A percentile compares a stretch with the other conserved stretches of the same genome.
Conservation (phyloP, 2,888 invertebrate species). For the Notodonta ziczac region DNA sequence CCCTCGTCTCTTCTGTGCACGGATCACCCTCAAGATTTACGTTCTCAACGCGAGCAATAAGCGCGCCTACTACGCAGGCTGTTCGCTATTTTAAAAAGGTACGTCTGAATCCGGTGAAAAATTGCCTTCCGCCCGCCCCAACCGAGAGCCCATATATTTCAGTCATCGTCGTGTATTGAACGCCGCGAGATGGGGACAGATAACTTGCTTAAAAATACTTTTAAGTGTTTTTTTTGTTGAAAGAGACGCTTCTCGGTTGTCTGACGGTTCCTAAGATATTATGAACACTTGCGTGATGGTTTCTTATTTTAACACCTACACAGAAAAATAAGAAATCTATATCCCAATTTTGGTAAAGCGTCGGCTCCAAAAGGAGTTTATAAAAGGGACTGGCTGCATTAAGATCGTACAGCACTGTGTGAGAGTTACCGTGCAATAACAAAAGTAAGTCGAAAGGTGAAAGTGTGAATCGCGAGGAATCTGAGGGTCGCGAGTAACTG, state of each 20-base stretch:
- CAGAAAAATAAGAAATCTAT: not conserved
- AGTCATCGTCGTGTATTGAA: slow-evolving; percentile 70
- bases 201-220: slow-evolving; percentile 62
- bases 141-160: slow-evolving; percentile 67
- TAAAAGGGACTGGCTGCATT: slow-evolving; percentile 17
- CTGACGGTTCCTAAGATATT: not conserved
- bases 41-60: slow-evolving; percentile 74
- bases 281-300: no score
- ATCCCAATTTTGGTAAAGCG: not conserved
- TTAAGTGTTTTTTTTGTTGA: slow-evolving; percentile 50
- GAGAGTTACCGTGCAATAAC: slow-evolving; percentile 33
- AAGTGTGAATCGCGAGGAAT: slow-evolving; percentile 29
- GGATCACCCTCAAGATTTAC: slow-evolving; percentile 73
- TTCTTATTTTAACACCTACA: not conserved
- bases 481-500: slow-evolving; percentile 14
- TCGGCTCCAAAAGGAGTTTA: not conserved
- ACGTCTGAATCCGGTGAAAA: slow-evolving; percentile 77
- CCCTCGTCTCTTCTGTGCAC: slow-evolving; percentile 61
- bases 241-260: slow-evolving; percentile 19
- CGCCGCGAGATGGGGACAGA: slow-evolving; percentile 65
- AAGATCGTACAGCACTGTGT: slow-evolving; percentile 12
- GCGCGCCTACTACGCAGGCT: slow-evolving; percentile 64
- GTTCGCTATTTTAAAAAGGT: slow-evolving; percentile 79
- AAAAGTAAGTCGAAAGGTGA: slow-evolving; percentile 34
- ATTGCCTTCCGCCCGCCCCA: slow-evolving; percentile 68